A percentile compares a stretch with the other conserved stretches of the same genome.
Evolutionary conservation across 2,113 vertebrate species (phyloP).

Genomic region (Aythya baeri): DNA sequence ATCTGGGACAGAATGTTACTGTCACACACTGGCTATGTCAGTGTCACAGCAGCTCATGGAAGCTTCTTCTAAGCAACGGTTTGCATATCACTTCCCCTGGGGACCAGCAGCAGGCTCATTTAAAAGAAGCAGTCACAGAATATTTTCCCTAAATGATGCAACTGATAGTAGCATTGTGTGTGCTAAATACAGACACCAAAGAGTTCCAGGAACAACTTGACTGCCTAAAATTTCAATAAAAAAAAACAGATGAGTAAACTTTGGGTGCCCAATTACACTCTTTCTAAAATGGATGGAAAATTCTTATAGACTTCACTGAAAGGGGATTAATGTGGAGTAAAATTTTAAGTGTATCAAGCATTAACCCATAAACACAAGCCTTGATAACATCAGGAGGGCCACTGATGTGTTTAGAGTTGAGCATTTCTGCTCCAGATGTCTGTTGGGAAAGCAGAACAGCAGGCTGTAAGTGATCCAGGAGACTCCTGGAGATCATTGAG

Average conservation of each 20-base stretch:
- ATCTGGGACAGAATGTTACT: neutral
- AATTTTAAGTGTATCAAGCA: neutral
- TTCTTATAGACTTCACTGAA: neutral
- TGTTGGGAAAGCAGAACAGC: no score
- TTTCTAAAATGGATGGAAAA: neutral
- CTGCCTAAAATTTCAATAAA: neutral
- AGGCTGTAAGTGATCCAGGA: no score
- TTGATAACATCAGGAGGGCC: neutral
- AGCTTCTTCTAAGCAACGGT: neutral
- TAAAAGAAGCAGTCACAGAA: conserved; percentile 11
- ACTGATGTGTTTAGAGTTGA: neutral
- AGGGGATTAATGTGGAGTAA: neutral
- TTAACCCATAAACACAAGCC: neutral
- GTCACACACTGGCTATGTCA: neutral
- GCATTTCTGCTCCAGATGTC: no score
- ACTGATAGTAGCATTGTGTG: neutral
- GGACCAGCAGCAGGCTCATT: conserved; percentile 1
- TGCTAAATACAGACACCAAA: neutral
- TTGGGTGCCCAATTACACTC: neutral
- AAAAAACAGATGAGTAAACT: neutral
- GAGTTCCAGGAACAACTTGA: conserved; percentile 16
- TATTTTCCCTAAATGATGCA: conserved; percentile 31
- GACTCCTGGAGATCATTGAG: no score
- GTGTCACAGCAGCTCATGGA: neutral
- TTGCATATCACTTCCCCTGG: neutral